Evolutionary conservation across 2,113 vertebrate genomes (phyloP).

Genomic region (Scopus umbretta): DNA sequence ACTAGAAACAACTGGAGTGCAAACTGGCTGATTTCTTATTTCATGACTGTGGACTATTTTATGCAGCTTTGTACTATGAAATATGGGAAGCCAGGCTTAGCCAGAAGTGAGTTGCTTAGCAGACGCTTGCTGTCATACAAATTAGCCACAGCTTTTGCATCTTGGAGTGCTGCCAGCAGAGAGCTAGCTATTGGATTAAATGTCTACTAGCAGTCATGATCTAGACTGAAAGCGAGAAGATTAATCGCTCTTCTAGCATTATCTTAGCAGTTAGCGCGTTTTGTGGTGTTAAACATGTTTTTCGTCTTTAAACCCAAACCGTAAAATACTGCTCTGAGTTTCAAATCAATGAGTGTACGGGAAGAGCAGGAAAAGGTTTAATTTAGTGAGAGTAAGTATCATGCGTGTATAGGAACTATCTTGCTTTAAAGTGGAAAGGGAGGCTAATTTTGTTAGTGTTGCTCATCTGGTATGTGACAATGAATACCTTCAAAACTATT

Average conservation of each 20-base stretch:
- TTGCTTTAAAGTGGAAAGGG: not conserved
- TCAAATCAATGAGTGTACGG: not conserved
- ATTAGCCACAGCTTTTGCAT: constrained; percentile 45
- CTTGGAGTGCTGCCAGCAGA: constrained; percentile 20
- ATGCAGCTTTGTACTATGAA: not conserved
- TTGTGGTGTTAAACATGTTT: not conserved
- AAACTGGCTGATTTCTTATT: not conserved
- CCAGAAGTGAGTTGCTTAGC: constrained; percentile 21
- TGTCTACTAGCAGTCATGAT: constrained; percentile 10
- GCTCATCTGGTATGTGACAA: not conserved
- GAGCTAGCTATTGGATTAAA: constrained; percentile 20
- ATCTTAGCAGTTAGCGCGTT: not conserved
- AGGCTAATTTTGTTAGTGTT: not conserved
- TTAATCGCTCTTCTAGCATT: not conserved
- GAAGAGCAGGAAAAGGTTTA: not conserved
- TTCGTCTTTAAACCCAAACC: not conserved
- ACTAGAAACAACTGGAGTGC: not conserved
- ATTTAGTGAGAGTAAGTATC: not conserved
- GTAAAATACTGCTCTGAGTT: not conserved
- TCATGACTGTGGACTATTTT: not conserved
- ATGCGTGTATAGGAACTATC: not conserved
- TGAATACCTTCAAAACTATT: not conserved
- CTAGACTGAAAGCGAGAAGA: not conserved
- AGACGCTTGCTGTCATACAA: constrained; percentile 48
- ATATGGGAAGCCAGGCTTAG: constrained; percentile 11